Evolutionary conservation across 2,797 vertebrate species (phyloP).

Genomic region (Cyclopterus lumpus): DNA sequence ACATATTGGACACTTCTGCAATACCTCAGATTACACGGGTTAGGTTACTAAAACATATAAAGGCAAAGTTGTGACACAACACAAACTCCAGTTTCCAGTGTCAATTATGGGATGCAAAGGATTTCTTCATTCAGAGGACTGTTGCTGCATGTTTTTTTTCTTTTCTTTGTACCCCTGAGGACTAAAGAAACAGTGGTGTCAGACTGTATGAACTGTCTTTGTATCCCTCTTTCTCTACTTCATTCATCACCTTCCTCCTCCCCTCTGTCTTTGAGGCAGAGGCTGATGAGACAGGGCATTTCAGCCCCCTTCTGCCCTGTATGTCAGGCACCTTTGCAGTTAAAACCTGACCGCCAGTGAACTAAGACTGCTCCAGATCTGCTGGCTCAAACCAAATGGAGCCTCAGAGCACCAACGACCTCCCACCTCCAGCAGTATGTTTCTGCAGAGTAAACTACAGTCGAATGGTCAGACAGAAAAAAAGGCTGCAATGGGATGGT

Average conservation of each 20-base stretch:
- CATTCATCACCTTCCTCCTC: constrained; percentile 18
- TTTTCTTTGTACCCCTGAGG: constrained; percentile 16
- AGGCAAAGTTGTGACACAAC: background rate
- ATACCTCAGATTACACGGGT: background rate
- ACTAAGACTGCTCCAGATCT: constrained; percentile 43
- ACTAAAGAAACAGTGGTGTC: constrained; percentile 21
- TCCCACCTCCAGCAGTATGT: constrained; percentile 24
- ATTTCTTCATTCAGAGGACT: constrained; percentile 15
- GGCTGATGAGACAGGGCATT: constrained; percentile 41
- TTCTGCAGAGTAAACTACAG: constrained; percentile 21
- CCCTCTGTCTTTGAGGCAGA: constrained; percentile 42
- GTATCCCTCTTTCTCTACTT: constrained; percentile 13
- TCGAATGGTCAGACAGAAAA: constrained; percentile 21
- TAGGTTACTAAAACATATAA: background rate
- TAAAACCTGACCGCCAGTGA: constrained; percentile 27
- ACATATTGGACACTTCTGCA: constrained; percentile 15
- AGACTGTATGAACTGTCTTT: constrained; percentile 41
- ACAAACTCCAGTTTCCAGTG: background rate
- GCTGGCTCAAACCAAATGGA: constrained; percentile 39
- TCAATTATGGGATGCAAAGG: background rate
- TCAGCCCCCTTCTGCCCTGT: constrained; percentile 23
- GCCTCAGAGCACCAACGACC: constrained; percentile 28
- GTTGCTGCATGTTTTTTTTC: constrained; percentile 41
- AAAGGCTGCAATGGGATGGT: constrained; percentile 17
- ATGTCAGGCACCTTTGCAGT: constrained; percentile 38